phyloP scores from a whole-genome alignment of 1,140 invertebrate genomes.

The Conopomorpha cramerella region DNA sequence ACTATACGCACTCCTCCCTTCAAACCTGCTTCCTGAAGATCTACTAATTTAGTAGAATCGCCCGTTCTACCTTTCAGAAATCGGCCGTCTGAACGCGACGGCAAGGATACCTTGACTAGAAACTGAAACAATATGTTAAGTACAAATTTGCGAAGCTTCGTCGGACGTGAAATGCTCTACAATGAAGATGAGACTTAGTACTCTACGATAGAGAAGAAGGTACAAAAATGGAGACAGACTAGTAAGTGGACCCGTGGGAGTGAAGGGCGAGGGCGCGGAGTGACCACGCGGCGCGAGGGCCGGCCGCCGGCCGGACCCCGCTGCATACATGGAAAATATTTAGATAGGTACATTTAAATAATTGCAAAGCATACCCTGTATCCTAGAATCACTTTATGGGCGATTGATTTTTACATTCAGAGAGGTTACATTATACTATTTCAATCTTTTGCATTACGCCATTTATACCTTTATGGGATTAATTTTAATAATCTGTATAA shows the following conservation, averaged over 20 bases:
- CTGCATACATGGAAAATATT: conserved; percentile 64
- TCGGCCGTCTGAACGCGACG: too few relatives aligned
- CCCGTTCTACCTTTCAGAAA: too few relatives aligned
- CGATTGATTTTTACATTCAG: conserved; percentile 59
- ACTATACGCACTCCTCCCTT: too few relatives aligned
- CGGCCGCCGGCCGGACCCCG: too few relatives aligned
- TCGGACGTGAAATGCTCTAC: conserved; percentile 9
- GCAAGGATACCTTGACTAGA: too few relatives aligned
- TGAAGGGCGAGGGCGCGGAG: too few relatives aligned
- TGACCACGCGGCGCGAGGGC: too few relatives aligned
- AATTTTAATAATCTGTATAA: conserved; percentile 51
- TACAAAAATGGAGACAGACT: conserved; percentile 53
- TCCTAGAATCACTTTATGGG: conserved; percentile 70
- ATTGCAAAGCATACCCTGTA: conserved; percentile 75
- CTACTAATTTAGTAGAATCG: too few relatives aligned
- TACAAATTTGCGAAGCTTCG: too few relatives aligned
- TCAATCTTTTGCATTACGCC: conserved; percentile 41
- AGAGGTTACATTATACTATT: conserved; percentile 50
- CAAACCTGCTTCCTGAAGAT: too few relatives aligned
- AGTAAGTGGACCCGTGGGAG: conserved; percentile 48
- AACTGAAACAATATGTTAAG: too few relatives aligned
- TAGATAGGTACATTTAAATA: conserved; percentile 70
- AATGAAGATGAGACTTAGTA: conserved; percentile 32
- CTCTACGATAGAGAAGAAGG: conserved; percentile 42
- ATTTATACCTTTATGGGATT: conserved; percentile 41